Base-by-base conservation (phyloP, 2,113 vertebrate genomes). In the Neopipo cinnamomea region DNA sequence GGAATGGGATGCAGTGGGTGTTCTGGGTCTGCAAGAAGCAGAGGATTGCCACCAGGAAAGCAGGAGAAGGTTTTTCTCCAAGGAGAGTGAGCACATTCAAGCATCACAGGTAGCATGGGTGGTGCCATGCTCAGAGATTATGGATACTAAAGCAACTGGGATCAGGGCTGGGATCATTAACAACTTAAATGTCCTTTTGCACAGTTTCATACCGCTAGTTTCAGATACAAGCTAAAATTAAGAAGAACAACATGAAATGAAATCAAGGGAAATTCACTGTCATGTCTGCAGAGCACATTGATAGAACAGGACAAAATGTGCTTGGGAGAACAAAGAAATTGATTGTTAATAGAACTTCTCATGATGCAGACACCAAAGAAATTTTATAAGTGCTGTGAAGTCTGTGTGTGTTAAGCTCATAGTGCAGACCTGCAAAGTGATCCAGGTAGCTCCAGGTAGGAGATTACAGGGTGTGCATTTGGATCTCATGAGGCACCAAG, bases 231-330 rank as follows among this genome's bases (percentile, higher is more conserved):
- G 35, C 39, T 86, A 81, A 85, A 94, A 80, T 79, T 50, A 65
- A 67, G 61, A 82, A 76, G 59, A 79, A 79, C 8, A 2, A 30
- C 9, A 21, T 92, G 61, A 92, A 95, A 71, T 18, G 14, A 77
- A 95, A 90, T 79, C 95, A 91, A 92, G 50, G 44, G 67, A 88
- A 90, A 74, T 62, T 53, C 27, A 39, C 23, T 66, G n/a, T 85
- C 42, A 37, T 81, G 44, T 77, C 88, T 92, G 89, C 81, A 72
- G 62, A 76, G n/a, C 76, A 49, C 77, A 30, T 23, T 24, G 81
- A 82, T 66, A 88, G 75, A 88, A 84, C 35, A n/a, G 65, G 67
- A 90, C 82, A 86, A 67, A 77, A 75, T 11, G 59, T 90, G 55
- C 75, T 68, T 47, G n/a, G 47, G 65, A 88, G 80, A 78, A 67